phyloP scores from a whole-genome alignment of 2,888 invertebrate species.

The Asteroscopus sphinx region DNA sequence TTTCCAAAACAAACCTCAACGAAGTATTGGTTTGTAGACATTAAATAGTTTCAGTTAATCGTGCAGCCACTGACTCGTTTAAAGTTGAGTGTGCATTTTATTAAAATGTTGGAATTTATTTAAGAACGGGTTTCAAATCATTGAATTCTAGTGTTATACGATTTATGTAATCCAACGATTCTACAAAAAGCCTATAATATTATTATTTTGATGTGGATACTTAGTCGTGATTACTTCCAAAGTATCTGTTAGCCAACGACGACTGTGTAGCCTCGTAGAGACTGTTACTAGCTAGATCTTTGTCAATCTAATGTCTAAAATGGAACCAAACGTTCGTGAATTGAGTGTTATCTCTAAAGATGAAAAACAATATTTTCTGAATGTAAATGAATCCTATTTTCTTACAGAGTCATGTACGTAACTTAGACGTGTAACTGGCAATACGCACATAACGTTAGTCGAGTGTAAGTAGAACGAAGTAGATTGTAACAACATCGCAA shows the following conservation, averaged over 20 bases:
- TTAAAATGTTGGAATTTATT: constrained; percentile 70
- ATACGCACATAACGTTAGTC: constrained; percentile 82
- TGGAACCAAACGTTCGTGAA: constrained; percentile 82
- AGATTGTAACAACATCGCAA: constrained; percentile 60
- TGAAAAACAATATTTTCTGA: constrained; percentile 83
- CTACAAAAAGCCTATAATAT: constrained; percentile 67
- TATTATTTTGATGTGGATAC: constrained; percentile 66
- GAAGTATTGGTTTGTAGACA: constrained; percentile 74
- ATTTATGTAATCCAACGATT: constrained; percentile 73
- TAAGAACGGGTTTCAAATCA: constrained; percentile 81
- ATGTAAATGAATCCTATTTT: constrained; percentile 86
- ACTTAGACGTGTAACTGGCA: constrained; percentile 81
- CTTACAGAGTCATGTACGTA: constrained; percentile 84
- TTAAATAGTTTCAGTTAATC: constrained; percentile 65
- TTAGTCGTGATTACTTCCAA: constrained; percentile 69
- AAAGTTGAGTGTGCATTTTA: constrained; percentile 67
- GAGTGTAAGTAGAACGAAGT: constrained; percentile 67
- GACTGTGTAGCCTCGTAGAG: constrained; percentile 83
- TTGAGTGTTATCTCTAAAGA: constrained; percentile 78
- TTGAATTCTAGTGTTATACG: constrained; percentile 74
- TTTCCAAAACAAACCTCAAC: constrained; percentile 77
- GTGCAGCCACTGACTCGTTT: constrained; percentile 66
- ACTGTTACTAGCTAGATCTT: constrained; percentile 80
- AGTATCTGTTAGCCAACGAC: constrained; percentile 78
- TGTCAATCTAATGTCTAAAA: constrained; percentile 73